Base-by-base conservation (phyloP, 2,888 invertebrate genomes). In the Phorcus lineatus region DNA sequence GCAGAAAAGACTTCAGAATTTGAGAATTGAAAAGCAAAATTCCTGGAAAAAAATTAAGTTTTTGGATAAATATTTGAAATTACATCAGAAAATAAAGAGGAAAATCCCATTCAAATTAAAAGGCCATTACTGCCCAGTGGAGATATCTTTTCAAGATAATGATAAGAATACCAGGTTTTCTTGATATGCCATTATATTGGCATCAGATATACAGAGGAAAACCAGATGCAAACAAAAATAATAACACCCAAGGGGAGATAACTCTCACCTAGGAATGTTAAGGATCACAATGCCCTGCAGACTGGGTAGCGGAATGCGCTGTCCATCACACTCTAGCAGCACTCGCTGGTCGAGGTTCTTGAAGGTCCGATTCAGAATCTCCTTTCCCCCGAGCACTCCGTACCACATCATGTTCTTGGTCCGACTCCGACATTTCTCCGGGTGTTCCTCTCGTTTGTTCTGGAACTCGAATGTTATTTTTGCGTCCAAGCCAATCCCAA, bases 401-500 rank as follows among this genome's bases (percentile, higher is more conserved):
- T 95, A 95, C 98, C 98, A 98, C 97, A 99, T 97, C 89, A 98
- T 97, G 92, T 99, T 98, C 91, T 97, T 96, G 0, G 98, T 98
- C 75, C 98, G 95, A 0, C 98, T 98, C 83, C 93, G 94, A 93
- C 98, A 98, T 92, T 98, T 98, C 91, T 99, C 98, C 0, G 99
- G 98, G 93, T 98, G 98, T 90, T 98, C 98, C 91, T 99, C 98
- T 47, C 99, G 95, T 93, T 98, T 99, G 91, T 98, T 97, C 93
- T 99, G 98, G 92, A 99, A 99, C 92, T 99, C 99, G 67, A 99
- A 94, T 0, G 98, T 97, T 79, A 99, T 98, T 94, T 99, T 99
- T 0, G 99, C 99, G 94, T 99, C 99, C 84, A 99, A 97, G 0
- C 99, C 99, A 90, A 99, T 99, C 0, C 99, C 99, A 92, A 99